These are phyloP conservation scores for Lamellibrachia columna DNA, from an alignment of 2,888 invertebrate genomes.

Conservation along the genomic window DNA sequence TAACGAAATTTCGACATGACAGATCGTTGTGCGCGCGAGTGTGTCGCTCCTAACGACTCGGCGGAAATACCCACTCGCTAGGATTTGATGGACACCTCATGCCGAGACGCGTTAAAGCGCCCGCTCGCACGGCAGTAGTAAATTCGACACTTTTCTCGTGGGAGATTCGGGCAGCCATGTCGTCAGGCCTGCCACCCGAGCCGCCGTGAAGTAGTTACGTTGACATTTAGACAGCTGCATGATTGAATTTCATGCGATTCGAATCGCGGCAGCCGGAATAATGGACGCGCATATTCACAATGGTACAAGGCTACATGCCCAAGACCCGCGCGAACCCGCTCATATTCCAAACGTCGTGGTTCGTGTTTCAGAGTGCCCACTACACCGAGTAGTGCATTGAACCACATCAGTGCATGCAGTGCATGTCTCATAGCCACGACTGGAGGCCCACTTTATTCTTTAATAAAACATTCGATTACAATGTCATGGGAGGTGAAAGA, in stretches of 20 bases:
- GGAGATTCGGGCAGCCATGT: not conserved
- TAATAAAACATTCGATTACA: not conserved
- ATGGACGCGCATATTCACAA: not conserved
- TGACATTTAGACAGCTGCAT: constrained; percentile 16
- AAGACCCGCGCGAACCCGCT: not conserved
- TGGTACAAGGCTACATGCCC: not conserved
- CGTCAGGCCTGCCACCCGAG: not conserved
- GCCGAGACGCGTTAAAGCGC: not conserved
- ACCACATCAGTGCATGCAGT: not conserved
- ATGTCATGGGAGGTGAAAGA: too few species aligned
- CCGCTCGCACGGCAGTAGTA: not conserved
- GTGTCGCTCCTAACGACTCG: not conserved
- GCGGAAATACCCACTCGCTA: not conserved
- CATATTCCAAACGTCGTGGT: not conserved
- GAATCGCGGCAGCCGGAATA: not conserved
- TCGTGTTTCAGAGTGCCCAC: not conserved
- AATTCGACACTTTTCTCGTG: constrained; percentile 12
- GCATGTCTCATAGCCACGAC: not conserved
- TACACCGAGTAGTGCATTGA: not conserved
- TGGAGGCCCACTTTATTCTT: not conserved
- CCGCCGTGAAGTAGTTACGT: constrained; percentile 9
- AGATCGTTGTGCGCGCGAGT: not conserved
- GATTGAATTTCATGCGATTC: constrained; percentile 9
- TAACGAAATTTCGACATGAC: constrained; percentile 5
- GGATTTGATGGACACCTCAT: not conserved